Percentiles rank a stretch among this genome's conserved stretches.
phyloP scores from a whole-genome alignment of 2,888 invertebrate genomes.

The Temnothorax unifasciatus region DNA sequence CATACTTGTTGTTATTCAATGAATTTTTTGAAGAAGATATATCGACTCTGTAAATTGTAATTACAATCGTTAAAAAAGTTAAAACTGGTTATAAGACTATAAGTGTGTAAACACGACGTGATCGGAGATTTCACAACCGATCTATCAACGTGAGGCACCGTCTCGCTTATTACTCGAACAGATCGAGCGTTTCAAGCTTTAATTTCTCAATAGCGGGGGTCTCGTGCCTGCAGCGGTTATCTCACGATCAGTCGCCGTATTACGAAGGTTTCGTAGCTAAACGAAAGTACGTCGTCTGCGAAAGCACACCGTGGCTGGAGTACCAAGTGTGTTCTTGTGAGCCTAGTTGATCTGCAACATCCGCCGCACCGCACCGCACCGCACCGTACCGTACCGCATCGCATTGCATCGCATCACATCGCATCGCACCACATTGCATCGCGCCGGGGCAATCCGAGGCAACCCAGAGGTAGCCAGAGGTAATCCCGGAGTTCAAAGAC shows the following conservation, averaged over 20 bases:
- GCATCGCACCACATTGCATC: constrained; percentile 13
- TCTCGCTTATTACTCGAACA: constrained; percentile 6
- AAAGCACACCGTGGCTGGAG: constrained; percentile 28
- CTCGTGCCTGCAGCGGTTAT: constrained; percentile 33
- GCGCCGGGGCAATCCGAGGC: constrained; percentile 49
- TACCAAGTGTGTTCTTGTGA: constrained; percentile 50
- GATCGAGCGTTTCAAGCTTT: constrained; percentile 27
- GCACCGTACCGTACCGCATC: neutral
- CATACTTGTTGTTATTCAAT: neutral
- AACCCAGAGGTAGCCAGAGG: constrained; percentile 54
- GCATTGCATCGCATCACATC: neutral
- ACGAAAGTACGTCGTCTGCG: constrained; percentile 9
- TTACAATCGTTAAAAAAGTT: neutral
- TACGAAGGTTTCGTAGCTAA: constrained; percentile 36
- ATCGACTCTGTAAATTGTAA: neutral
- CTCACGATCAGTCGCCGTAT: constrained; percentile 13
- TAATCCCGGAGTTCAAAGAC: constrained; percentile 71
- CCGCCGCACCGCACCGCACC: neutral
- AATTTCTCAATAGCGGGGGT: constrained; percentile 49
- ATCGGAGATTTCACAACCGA: neutral
- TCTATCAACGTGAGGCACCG: neutral
- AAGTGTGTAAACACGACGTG: neutral
- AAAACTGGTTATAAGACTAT: neutral
- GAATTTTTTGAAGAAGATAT: neutral
- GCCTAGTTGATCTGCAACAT: constrained; percentile 50